Conservation (phyloP, 2,888 invertebrate genomes). For the Drosophila nigritarsus region DNA sequence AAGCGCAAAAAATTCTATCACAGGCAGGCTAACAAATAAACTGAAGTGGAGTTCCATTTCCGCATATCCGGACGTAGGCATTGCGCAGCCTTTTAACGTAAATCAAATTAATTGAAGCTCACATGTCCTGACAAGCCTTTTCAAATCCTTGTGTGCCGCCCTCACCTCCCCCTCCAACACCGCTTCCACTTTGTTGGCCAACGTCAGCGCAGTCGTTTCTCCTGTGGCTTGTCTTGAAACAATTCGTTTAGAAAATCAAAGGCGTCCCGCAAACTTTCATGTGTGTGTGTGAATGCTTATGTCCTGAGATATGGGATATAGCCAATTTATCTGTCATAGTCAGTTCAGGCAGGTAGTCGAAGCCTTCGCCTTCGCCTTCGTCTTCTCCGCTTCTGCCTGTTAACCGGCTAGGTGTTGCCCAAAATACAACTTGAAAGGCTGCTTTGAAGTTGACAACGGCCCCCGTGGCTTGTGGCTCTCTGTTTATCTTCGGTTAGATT, state of each 20-base stretch:
- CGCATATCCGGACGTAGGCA: constrained; percentile 34
- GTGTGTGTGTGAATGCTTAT: constrained; percentile 19
- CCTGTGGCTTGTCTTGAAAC: constrained; percentile 82
- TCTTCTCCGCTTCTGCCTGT: neutral
- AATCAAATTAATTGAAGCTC: constrained; percentile 80
- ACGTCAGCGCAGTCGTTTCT: constrained; percentile 48
- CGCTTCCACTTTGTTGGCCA: constrained; percentile 5
- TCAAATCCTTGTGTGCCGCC: constrained; percentile 30
- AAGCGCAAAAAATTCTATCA: constrained; percentile 74
- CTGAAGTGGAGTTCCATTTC: constrained; percentile 68
- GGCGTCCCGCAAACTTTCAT: constrained; percentile 59
- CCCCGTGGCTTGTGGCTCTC: constrained; percentile 26
- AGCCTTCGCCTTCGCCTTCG: neutral
- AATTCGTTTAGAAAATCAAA: constrained; percentile 84
- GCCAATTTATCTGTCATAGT: constrained; percentile 74
- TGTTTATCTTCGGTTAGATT: constrained; percentile 5
- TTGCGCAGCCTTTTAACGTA: constrained; percentile 57
- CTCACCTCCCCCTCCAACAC: neutral
- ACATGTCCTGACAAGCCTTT: constrained; percentile 63
- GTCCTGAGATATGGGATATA: constrained; percentile 59
- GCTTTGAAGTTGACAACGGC: constrained; percentile 70
- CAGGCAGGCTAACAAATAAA: constrained; percentile 77
- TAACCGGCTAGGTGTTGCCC: constrained; percentile 69
- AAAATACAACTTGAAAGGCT: constrained; percentile 73
- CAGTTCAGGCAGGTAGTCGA: constrained; percentile 43